A percentile compares a stretch with the other conserved stretches of the same genome.
Evolutionary conservation across 2,797 vertebrate species (phyloP).

Genomic region (Urophycis tenuis): DNA sequence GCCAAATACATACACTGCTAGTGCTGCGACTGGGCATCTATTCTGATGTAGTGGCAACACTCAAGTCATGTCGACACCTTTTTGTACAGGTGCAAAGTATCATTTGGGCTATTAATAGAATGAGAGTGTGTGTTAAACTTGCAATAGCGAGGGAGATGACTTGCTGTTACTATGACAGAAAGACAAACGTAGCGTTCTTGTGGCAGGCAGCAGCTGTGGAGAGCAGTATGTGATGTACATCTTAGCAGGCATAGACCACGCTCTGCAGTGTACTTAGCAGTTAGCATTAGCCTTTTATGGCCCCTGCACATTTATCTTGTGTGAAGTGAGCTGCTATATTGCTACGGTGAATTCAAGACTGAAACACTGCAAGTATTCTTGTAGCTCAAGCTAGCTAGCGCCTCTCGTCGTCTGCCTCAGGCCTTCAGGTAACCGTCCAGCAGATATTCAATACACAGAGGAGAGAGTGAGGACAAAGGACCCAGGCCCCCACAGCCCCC

Average conservation of each 20-base stretch:
- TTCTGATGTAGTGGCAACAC: not conserved
- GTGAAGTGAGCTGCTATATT: not conserved
- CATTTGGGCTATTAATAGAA: not conserved
- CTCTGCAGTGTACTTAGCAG: not conserved
- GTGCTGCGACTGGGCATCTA: slow-evolving; percentile 19
- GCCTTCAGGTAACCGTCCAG: slow-evolving; percentile 43
- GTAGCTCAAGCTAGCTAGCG: slow-evolving; percentile 18
- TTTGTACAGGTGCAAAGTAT: not conserved
- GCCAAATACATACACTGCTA: not conserved
- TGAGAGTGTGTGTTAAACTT: not conserved
- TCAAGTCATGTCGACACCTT: not conserved
- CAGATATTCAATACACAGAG: slow-evolving; percentile 48
- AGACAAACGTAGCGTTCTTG: not conserved
- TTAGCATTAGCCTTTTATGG: not conserved
- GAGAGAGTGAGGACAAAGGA: slow-evolving; percentile 62
- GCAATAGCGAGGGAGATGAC: not conserved
- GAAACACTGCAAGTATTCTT: not conserved
- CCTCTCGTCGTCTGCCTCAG: slow-evolving; percentile 36
- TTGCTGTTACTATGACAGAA: not conserved
- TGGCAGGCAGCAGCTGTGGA: not conserved
- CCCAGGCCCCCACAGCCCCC: slow-evolving; percentile 28
- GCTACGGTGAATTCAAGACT: not conserved
- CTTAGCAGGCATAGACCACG: not conserved
- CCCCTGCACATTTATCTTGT: not conserved
- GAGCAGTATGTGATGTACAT: not conserved